Evolutionary conservation across 2,888 invertebrate genomes (phyloP).

Genomic region (Caenorhabditis zanzibari): DNA sequence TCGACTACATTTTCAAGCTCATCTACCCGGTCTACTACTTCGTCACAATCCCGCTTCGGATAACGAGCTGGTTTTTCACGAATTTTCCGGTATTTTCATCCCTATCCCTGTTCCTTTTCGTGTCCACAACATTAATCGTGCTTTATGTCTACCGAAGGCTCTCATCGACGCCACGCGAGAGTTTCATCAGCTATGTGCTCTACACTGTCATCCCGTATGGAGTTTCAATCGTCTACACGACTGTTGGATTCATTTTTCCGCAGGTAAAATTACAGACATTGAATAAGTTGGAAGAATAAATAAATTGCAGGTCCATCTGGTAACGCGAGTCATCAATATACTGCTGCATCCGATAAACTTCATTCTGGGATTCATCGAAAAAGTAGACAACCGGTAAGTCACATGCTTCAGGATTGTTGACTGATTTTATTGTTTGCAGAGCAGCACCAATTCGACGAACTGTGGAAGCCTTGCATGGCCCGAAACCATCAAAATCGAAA

Average conservation of each 20-base stretch:
- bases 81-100: slow-evolving; percentile 64
- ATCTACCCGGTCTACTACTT: slow-evolving; percentile 59
- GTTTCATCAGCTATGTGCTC: slow-evolving; percentile 64
- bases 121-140: slow-evolving; percentile 40
- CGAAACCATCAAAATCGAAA: slow-evolving; percentile 23
- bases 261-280: slow-evolving; percentile 49
- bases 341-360: slow-evolving; percentile 69
- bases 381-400: slow-evolving; percentile 59
- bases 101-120: slow-evolving; percentile 54
- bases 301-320: slow-evolving; percentile 49
- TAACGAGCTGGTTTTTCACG: slow-evolving; percentile 57
- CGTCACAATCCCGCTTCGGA: slow-evolving; percentile 54
- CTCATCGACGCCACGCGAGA: slow-evolving; percentile 53
- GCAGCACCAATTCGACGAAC: slow-evolving; percentile 68
- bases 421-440: slow-evolving; percentile 25
- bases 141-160: slow-evolving; percentile 55
- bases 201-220: slow-evolving; percentile 70
- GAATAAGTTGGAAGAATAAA: background rate
- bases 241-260: slow-evolving; percentile 65
- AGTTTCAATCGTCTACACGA: slow-evolving; percentile 66
- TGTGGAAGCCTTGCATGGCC: slow-evolving; percentile 64
- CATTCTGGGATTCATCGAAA: slow-evolving; percentile 66
- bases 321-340: slow-evolving; percentile 45
- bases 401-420: background rate
- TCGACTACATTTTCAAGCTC: slow-evolving; percentile 50